Base-by-base conservation (phyloP, 2,797 vertebrate species). In the Lithobates sylvaticus region DNA sequence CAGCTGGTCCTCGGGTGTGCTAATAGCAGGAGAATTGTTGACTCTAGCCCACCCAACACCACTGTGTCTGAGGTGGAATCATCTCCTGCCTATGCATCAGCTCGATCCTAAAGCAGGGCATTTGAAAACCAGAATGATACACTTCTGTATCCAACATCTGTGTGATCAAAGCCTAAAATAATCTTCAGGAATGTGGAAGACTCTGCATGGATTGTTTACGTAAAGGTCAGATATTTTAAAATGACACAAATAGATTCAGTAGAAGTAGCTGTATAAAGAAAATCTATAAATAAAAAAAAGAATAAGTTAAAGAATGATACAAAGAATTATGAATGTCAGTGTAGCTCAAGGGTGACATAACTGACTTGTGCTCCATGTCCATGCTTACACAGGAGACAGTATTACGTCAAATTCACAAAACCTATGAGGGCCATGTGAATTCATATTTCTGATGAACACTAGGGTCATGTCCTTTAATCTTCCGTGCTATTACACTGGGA, bases 391-490 rank as follows among this genome's bases (percentile, higher is more conserved):
- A 78, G 65, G 29, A 44, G 39, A 69, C 16, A 10, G 32, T 61
- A 27, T 36, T 69, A 64, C 44, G 16, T 27, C 36, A 78, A 70
- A 69, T 10, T 64, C 32, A 84, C 74, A 84, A 84, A 78, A 61
- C 61, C 29, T 75, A 47, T 68, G 71, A 80, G 61, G 69, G 76
- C 47, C 47, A 61, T 42, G 34, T 71, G 64, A 12, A 32, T 50
- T 69, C 65, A 78, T 69, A 61, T 36, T 23, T 23, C n/a, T 80
- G 44, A 15, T 16, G 26, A 54, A 39, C 67, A 76, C 64, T 32
- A 76, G 64, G 36, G 72, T 77, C 84, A 68, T 80, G 67, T 74
- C 58, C 76, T 82, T 76, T 70, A 76, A 47, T 82, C 84, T 81
- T 82, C 36, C 7, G 65, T 65, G 36, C 34, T 76, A 70, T 82